Evolutionary conservation across 2,888 invertebrate species (phyloP), one percentile per base, ranked within the genome.

Genomic region (Calephelis perditalis): DNA sequence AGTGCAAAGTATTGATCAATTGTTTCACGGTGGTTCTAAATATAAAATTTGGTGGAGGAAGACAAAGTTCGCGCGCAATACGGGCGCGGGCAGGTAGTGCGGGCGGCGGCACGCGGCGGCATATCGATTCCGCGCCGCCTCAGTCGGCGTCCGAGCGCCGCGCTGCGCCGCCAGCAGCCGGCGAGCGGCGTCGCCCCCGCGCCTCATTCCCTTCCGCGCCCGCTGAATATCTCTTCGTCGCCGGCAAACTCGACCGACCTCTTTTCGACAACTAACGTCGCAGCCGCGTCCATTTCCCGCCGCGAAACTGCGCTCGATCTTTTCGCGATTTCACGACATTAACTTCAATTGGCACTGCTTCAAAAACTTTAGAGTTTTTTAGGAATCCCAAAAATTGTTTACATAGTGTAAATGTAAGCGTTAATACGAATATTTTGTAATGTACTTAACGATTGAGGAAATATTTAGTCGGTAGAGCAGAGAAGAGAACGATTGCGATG

Each of bases 51-150:
- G 81, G 83, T 83, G 77, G 82, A 84, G 85, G 81, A 88, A 88
- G 87, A 87, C 88, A 84, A 89, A 89, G 87, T 90, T 90, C 85
- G 88, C 89, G 89, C 89, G 89, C 89, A 88, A 86, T 84, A 86
- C 84, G 86, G 85, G 84, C 84, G 83, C 74, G 76, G 77, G 84
- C 78, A 74, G 83, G 78, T 74, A 77, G 74, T 74, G 77, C 76
- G 79, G 75, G 76, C 76, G 79, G 81, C 79, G 78, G 73, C 78
- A 75, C 75, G 81, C 80, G 84, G 78, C 78, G 75, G 80, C 82
- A 80, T 88, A 88, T 89, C 87, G 89, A 89, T 88, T 87, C 85
- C 82, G 78, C 77, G 85, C 75, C 82, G 86, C 81, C 84, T 87
- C 87, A 88, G 89, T 87, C 87, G 89, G 84, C 87, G 86, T 82